Base-by-base conservation (phyloP, 2,113 vertebrate species). In the Salvelinus alpinus region DNA sequence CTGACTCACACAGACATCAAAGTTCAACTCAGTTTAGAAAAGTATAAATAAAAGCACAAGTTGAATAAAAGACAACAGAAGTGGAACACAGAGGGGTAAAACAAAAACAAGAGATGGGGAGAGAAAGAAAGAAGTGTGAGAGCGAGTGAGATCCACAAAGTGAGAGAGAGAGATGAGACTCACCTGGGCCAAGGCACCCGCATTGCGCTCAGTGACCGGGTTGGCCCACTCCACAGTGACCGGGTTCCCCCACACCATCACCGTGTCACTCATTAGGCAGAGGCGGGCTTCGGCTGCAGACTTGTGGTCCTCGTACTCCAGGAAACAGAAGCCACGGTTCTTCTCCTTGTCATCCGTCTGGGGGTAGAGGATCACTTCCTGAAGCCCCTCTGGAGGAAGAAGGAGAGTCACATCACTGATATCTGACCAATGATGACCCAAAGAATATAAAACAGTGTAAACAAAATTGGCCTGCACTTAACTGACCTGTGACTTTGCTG, bases 201-300 rank as follows among this genome's bases (percentile, higher is more conserved):
- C 96, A 84, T 99, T 97, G 51, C 97, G 98, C 70, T 98, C 97
- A 72, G 98, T 97, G 16, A 99, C 98, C 4, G 98, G 98, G 84
- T 99, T 97, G 71, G 98, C 98, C 98, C 98, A 99, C 87, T 99
- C 97, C 67, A 99, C 97, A 0, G 98, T 99, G 74, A 99, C 98
- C 1, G 97, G 96, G 60, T 99, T 99, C 54, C 98, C 97, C 97
- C 97, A 99, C 14, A 99, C 97, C 90, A 98, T 99, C 76, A 99
- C 96, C 91, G 99, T 99, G 76, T 97, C 97, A 34, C 98, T 99
- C 97, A 99, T 99, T 31, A 99, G 90, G 64, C 97, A 94, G 18
- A 97, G 96, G 4, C 98, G 95, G 80, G 97, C 98, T 90, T 99
- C 97, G 20, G 98, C 97, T 75, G 97, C 98, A 31, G 96, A 98